Base-by-base conservation (phyloP, 92 coral and sea anemone genomes). In the Phenganax marumi region DNA sequence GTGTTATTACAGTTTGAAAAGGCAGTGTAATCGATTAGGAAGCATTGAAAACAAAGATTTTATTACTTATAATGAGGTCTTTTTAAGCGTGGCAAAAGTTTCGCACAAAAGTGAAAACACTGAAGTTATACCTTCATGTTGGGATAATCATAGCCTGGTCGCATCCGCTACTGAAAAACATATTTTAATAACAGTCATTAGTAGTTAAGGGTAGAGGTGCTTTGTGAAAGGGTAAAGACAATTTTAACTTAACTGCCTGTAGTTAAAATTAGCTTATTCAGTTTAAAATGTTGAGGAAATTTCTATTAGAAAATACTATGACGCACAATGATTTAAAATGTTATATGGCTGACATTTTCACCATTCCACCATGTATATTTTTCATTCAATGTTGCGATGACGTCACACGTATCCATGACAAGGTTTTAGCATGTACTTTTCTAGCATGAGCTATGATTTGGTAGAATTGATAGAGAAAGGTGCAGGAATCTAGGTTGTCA, bases 21-120 rank as follows among this genome's bases (percentile, higher is more conserved):
- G 24, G 65, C 50, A 24, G 48, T 25, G 16, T 66, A 66, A 66
- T 66, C 50, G 72, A 66, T 66, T 33, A 66, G 72, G 72, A 66
- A 66, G 17, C 72, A n/a, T 6, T 12, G 16, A 33, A 33, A 14
- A 58, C 21, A 58, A 14, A 19, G 10, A 23, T 19, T 62, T 3
- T 19, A 56, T 56, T 23, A 13, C 22, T 19, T 19, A 11, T 62
- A 19, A 62, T 62, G 8, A 18, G 10, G 7, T 2, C 10, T 62
- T 62, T 8, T 19, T 62, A 7, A 26, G 33, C 68, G 68, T 62
- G 68, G 68, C 18, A 19, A 11, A 66, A 66, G 33, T 14, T 66
- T 14, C 6, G 43, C 3, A 66, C 72, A 33, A 25, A 21, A 25
- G 72, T 8, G 8, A 2, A 62, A 8, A 14, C 21, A 14, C 65